Evolutionary conservation across 2,888 invertebrate genomes (phyloP).

Genomic region (Parapristionchus giblindavisi): DNA sequence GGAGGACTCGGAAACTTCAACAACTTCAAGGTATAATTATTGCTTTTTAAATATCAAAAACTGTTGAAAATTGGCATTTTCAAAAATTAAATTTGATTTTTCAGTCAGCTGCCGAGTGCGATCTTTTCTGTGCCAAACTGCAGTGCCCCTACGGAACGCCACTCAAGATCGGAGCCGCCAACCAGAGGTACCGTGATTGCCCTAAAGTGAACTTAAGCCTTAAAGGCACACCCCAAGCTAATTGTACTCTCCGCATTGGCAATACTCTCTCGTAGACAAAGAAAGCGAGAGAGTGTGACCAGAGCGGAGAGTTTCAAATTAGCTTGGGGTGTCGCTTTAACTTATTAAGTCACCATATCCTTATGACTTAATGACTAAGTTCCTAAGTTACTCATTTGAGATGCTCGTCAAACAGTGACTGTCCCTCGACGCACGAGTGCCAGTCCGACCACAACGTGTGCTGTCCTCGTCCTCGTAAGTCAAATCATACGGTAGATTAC

Average conservation of each 20-base stretch:
- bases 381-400: no score
- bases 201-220: no score
- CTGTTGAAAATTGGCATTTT: neutral
- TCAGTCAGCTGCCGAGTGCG: conserved; percentile 64
- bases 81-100: conserved; percentile 16
- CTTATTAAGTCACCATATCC: no score
- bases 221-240: no score
- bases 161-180: conserved; percentile 64
- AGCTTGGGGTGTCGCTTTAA: no score
- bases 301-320: no score
- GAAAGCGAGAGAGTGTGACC: no score
- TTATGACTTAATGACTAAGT: no score
- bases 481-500: neutral
- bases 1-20: conserved; percentile 69
- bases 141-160: conserved; percentile 66
- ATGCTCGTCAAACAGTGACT: conserved; percentile 65
- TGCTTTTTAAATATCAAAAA: neutral
- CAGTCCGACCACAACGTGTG: conserved; percentile 68
- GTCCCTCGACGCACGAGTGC: conserved; percentile 68
- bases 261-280: no score
- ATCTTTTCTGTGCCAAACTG: conserved; percentile 67
- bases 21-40: conserved; percentile 58
- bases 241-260: no score
- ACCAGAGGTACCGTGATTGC: conserved; percentile 45
- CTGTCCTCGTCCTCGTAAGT: conserved; percentile 67